Base-by-base conservation (phyloP, 2,888 invertebrate species). In the Autographa pulchrina region DNA sequence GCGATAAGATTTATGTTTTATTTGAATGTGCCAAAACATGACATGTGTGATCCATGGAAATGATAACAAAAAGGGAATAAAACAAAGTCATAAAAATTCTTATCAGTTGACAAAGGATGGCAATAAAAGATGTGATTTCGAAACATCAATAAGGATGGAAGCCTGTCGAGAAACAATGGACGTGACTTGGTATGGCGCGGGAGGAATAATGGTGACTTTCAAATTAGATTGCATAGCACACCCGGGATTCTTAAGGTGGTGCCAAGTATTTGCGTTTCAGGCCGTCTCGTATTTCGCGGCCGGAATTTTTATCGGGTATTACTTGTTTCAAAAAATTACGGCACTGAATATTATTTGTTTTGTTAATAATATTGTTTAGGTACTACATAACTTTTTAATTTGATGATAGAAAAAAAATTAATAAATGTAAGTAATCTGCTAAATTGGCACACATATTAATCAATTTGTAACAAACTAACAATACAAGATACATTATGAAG, bases 221-320 rank as follows among this genome's bases (percentile, higher is more conserved):
- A 88, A 89, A 90, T 90, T 89, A 89, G 89, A 88, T 90, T 87
- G 89, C 85, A 86, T 87, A 85, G 85, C 84, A 84, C 75, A 81
- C 80, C 70, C 81, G 81, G 84, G 84, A 86, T 86, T 84, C 85
- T 86, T 83, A 83, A 81, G 79, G 77, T 77, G 81, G 77, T 78
- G 83, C 79, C 84, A 83, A 85, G 80, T 83, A 86, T 87, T 87
- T 86, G 82, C 86, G 82, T 89, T 86, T 85, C 86, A 85, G 85
- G 82, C 85, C 78, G 86, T 86, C 86, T 86, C 85, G 86, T 85
- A 84, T 81, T 84, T 83, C 76, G 74, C 76, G 71, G 65, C 65
- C 54, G 75, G 79, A 74, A 81, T 73, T 77, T 75, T 70, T 68
- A 72, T 81, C 38, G 43, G 68, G 65, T 63, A 71, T 62, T 41